Percentiles rank a stretch among this genome's conserved stretches.
Evolutionary conservation across 2,888 invertebrate species (phyloP).

Genomic region (Protonemura montana): DNA sequence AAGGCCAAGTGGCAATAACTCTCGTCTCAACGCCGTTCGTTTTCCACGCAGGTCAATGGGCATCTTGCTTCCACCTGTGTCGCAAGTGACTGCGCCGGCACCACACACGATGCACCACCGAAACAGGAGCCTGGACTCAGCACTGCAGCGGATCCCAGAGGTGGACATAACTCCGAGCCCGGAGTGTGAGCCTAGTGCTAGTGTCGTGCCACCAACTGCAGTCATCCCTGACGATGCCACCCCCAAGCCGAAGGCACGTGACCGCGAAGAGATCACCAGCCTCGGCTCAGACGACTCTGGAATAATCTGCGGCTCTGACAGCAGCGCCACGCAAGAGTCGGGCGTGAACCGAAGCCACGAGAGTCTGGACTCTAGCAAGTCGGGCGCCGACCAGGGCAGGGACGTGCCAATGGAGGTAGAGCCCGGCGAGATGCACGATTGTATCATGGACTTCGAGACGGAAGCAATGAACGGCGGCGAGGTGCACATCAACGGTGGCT

Average conservation of each 20-base stretch:
- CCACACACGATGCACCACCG: constrained; percentile 77
- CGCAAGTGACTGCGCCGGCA: constrained; percentile 63
- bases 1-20: too few species aligned
- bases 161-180: constrained; percentile 76
- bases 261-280: constrained; percentile 68
- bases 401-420: constrained; percentile 35
- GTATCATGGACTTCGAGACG: constrained; percentile 3
- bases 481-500: background rate
- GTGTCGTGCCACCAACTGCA: constrained; percentile 56
- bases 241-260: constrained; percentile 55
- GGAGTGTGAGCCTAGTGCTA: constrained; percentile 63
- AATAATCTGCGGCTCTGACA: constrained; percentile 70
- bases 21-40: too few species aligned
- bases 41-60: constrained; percentile 67
- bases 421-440: background rate
- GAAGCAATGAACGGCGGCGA: constrained; percentile 1
- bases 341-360: constrained; percentile 71
- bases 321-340: constrained; percentile 58
- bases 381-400: background rate
- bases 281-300: constrained; percentile 83
- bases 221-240: constrained; percentile 55
- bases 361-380: constrained; percentile 72
- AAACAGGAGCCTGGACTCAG: constrained; percentile 89
- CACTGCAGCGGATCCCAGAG: constrained; percentile 88
- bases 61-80: constrained; percentile 68